A percentile compares a stretch with the other conserved stretches of the same genome.
phyloP scores from a whole-genome alignment of 2,797 vertebrate genomes.

The Phrynocephalus vlangalii region DNA sequence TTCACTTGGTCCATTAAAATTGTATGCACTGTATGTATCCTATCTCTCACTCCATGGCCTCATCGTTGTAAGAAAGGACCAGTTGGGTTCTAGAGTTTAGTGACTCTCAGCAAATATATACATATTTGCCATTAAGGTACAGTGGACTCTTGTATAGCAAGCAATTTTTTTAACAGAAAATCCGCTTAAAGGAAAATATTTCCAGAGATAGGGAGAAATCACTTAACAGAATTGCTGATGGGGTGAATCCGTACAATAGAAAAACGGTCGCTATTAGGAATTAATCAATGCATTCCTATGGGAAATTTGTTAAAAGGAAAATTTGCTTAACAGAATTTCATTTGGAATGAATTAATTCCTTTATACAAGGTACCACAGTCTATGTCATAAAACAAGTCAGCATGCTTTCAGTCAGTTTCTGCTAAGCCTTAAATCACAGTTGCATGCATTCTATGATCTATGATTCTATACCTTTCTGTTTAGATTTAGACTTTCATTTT shows the following conservation, averaged over 20 bases:
- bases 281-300: no score
- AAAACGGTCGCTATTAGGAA: no score
- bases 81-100: constrained; percentile 18
- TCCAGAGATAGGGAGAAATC: no score
- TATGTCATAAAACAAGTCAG: constrained; percentile 27
- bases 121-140: constrained; percentile 5
- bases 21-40: background rate
- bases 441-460: background rate
- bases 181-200: no score
- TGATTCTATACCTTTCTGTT: background rate
- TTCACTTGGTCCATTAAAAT: background rate
- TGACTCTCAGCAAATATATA: background rate
- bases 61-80: background rate
- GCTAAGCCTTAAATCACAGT: constrained; percentile 17
- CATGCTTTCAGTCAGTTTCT: constrained; percentile 25
- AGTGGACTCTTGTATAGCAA: no score
- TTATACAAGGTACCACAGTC: no score
- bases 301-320: no score
- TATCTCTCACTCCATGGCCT: background rate
- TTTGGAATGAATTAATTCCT: no score
- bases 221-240: no score
- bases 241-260: no score
- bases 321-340: no score
- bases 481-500: constrained; percentile 9
- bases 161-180: no score